Percentiles rank a stretch among this genome's conserved stretches.
Evolutionary conservation across 2,797 vertebrate species (phyloP).

Genomic region (Lepilemur septentrionalis): DNA sequence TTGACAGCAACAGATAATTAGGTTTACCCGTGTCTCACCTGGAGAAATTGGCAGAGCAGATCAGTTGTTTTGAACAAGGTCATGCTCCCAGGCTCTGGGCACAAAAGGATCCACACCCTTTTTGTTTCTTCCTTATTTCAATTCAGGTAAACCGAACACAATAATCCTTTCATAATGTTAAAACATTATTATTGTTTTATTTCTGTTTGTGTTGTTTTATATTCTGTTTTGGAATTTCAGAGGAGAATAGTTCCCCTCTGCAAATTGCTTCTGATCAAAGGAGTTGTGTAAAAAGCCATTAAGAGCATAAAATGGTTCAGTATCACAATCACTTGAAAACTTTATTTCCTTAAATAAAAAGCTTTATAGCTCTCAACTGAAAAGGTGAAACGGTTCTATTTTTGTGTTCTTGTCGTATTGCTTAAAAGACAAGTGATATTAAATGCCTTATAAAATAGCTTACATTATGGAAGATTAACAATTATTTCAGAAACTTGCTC

Average conservation of each 20-base stretch:
- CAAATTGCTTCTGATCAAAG: slow-evolving; percentile 12
- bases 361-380: background rate
- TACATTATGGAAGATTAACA: background rate
- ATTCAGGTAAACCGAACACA: slow-evolving; percentile 1
- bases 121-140: slow-evolving; percentile 13
- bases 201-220: background rate
- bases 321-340: background rate
- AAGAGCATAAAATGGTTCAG: background rate
- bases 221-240: background rate
- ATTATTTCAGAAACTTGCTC: slow-evolving; percentile 2
- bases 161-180: background rate
- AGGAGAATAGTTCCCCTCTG: background rate
- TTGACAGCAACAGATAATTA: background rate
- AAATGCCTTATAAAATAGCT: background rate
- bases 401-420: background rate
- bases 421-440: background rate
- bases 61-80: background rate
- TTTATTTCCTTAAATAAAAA: background rate
- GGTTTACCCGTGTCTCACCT: background rate
- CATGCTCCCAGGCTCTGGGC: background rate
- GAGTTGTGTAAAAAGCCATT: background rate
- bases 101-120: background rate
- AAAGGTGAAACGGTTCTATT: slow-evolving; percentile 4
- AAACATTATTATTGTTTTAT: background rate
- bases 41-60: background rate